Conservation (phyloP, 2,113 vertebrate species). For the Ammodytes dubius region DNA sequence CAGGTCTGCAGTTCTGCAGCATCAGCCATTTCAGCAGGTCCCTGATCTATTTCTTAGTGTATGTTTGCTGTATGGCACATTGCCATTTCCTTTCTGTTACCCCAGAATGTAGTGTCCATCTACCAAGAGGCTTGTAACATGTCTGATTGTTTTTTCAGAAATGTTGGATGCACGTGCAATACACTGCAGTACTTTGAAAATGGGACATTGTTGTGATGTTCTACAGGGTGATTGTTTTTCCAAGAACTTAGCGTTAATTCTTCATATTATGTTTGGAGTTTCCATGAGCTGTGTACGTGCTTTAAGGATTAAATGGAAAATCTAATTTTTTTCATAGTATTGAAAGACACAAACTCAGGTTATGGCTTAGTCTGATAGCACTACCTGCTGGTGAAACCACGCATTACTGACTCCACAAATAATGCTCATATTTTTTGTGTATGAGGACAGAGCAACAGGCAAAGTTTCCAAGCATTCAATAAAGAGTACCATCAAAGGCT, state of each 20-base stretch:
- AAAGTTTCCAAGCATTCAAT: background rate
- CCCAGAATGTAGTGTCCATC: constrained; percentile 17
- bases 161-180: constrained; percentile 15
- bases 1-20: constrained; percentile 29
- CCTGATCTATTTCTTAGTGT: constrained; percentile 12
- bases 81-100: constrained; percentile 5
- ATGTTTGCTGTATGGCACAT: constrained; percentile 35
- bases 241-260: constrained; percentile 1
- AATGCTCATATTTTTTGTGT: background rate
- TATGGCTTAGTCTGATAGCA: constrained; percentile 51
- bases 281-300: background rate
- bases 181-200: constrained; percentile 14
- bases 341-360: background rate
- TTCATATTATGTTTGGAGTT: constrained; percentile 18
- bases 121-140: constrained; percentile 4
- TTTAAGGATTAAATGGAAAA: background rate
- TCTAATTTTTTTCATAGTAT: background rate
- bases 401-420: constrained; percentile 19
- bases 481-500: background rate
- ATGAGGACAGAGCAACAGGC: background rate
- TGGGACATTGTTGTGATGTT: background rate
- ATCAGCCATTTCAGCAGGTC: constrained; percentile 28
- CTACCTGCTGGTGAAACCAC: constrained; percentile 69
- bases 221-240: background rate
- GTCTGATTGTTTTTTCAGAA: constrained; percentile 35